Percentiles rank a stretch among this genome's conserved stretches.
These are phyloP conservation scores for Bombus ignitus DNA, from an alignment of 1,140 invertebrate species.

Conservation along the genomic window DNA sequence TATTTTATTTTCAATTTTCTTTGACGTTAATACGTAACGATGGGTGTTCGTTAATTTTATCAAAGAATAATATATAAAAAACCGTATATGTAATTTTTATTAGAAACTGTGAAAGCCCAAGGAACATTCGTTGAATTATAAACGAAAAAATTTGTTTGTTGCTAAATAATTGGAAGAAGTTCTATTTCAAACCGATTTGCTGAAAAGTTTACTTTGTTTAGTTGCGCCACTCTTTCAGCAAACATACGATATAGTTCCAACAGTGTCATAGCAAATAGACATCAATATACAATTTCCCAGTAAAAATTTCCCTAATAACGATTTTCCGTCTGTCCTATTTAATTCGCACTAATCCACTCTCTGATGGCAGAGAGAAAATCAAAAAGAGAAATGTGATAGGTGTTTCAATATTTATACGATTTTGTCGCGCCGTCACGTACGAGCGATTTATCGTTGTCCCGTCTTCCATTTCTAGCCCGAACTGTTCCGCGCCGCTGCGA, in stretches of 20 bases:
- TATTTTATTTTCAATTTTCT: not conserved
- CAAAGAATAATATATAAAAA: not conserved
- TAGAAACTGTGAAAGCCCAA: too few relatives aligned
- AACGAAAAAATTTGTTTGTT: too few relatives aligned
- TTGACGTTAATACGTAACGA: not conserved
- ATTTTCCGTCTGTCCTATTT: not conserved
- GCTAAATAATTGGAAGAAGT: too few relatives aligned
- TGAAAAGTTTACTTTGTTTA: too few relatives aligned
- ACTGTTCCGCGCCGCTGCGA: not conserved
- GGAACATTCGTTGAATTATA: too few relatives aligned
- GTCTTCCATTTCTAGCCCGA: not conserved
- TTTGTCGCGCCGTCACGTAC: not conserved
- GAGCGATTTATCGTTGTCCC: slow-evolving; percentile 3
- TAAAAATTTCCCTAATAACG: not conserved
- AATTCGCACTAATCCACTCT: not conserved
- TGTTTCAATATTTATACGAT: slow-evolving; percentile 9
- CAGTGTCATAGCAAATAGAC: not conserved
- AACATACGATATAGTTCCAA: not conserved
- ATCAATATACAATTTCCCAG: not conserved
- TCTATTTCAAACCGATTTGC: too few relatives aligned
- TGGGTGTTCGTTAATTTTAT: not conserved
- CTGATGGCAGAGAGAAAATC: not conserved
- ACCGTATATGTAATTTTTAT: not conserved
- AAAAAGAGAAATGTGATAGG: not conserved
- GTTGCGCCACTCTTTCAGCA: too few relatives aligned